These are phyloP conservation scores for Proteles cristata DNA, from an alignment of 2,113 vertebrate genomes.

Conservation along the genomic window DNA sequence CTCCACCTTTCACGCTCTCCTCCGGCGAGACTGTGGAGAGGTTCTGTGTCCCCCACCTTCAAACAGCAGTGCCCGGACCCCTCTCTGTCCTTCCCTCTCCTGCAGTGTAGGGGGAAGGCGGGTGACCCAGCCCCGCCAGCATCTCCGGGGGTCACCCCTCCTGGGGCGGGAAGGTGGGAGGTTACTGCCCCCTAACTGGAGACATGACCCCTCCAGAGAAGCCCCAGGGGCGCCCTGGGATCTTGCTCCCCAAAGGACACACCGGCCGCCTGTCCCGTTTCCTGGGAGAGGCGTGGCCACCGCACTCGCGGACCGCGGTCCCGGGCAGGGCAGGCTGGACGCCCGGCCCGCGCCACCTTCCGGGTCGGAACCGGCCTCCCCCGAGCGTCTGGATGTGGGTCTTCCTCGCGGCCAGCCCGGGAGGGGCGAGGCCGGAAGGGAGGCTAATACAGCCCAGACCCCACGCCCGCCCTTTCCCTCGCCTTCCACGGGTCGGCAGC, in stretches of 20 bases:
- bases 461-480: background rate
- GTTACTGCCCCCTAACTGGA: background rate
- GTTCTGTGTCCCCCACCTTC: background rate
- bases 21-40: background rate
- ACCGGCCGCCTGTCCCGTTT: background rate
- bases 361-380: accelerated
- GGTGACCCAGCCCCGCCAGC: background rate
- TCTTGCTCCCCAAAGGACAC: background rate
- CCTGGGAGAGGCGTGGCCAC: background rate
- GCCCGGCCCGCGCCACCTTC: too few relatives aligned
- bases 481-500: background rate
- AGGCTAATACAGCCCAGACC: too few relatives aligned
- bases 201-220: background rate
- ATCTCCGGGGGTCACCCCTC: background rate
- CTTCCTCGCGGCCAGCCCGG: too few relatives aligned
- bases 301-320: background rate
- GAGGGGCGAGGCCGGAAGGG: background rate
- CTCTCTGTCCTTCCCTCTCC: background rate
- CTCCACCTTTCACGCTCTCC: too few relatives aligned
- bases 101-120: too few relatives aligned
- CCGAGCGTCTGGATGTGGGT: background rate
- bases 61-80: background rate
- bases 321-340: background rate
- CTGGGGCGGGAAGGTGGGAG: background rate
- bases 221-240: background rate